Evolutionary conservation across 2,113 vertebrate species (phyloP), one percentile per base, ranked within the genome.

Genomic region (Tyto alba): DNA sequence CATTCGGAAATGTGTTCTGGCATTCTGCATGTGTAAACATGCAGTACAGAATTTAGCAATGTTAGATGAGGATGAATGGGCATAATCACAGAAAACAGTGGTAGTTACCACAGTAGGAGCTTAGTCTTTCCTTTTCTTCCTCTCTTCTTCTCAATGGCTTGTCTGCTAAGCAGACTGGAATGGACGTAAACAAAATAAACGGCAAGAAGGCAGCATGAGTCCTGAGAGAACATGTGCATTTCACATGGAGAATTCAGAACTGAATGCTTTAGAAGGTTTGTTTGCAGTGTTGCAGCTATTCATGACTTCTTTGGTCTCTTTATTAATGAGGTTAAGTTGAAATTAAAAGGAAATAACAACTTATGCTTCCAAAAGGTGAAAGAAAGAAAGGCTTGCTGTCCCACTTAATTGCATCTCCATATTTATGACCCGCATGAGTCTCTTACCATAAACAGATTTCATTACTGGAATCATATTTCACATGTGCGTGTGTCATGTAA

Each of bases 1-100:
- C 66, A 48, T 90, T 87, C 86, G 92, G 94, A 92, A 95, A 93
- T 38, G 47, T 10, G 53, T 82, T 91, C 43, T 95, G 74, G 59
- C 25, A 16, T 16, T 71, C 43, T 40, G 86, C 16, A 0, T 13
- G 6, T 57, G 22, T 59, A 20, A 89, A 86, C 81, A 85, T 1
- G 77, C 89, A 86, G 1, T 3, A 14, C 16, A 56, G 72, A 32
- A 26, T 63, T 47, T 4, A 45, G 74, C 57, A 72, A 5, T 18
- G 48, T 55, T 53, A 32, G 34, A 6, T 62, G 94, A 79, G 53
- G 63, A 18, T 89, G 82, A 71, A 78, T 89, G 78, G 89, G 74
- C 36, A 45, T 22, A 72, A 45, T 93, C 88, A 72, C 79, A 95
- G 38, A 48, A 76, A 57, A 17, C 30, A n/a, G 48, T 26, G 50